Conservation (phyloP, 1,140 invertebrate species). For the Schlechtendalia chinensis region DNA sequence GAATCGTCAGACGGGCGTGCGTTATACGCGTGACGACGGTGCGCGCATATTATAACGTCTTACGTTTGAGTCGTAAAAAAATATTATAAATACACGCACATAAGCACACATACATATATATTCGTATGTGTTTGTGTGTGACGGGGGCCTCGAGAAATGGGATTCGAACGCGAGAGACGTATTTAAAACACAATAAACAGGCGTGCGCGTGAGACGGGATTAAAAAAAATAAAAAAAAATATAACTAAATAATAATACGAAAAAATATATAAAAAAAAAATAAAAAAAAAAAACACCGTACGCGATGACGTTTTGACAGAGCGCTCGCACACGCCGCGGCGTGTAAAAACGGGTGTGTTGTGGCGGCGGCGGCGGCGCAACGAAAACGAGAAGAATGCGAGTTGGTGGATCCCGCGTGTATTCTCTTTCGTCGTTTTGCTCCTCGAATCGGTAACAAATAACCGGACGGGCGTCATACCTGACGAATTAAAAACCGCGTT, state of each 20-base stretch:
- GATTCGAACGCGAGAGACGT: background rate
- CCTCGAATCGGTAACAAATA: too few species aligned
- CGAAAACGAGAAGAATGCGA: slow-evolving; percentile 23
- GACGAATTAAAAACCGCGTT: too few species aligned
- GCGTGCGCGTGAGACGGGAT: slow-evolving; percentile 11
- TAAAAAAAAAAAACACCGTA: background rate
- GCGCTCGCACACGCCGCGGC: background rate
- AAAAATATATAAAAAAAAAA: too few species aligned
- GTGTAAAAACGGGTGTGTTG: too few species aligned
- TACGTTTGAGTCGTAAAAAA: background rate
- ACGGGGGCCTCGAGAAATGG: background rate
- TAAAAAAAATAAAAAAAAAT: background rate
- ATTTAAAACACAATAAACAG: slow-evolving; percentile 32
- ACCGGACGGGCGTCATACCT: too few species aligned
- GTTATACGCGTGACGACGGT: too few species aligned
- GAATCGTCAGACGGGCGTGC: too few species aligned
- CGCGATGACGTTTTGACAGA: too few species aligned
- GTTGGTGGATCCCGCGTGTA: background rate
- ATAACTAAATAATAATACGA: background rate
- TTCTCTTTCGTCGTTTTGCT: too few species aligned
- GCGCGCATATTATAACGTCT: too few species aligned
- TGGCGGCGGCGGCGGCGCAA: background rate
- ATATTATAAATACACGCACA: too few species aligned
- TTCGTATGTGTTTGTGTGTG: background rate
- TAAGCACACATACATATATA: background rate